Evolutionary conservation across 1,140 invertebrate species (phyloP).

Genomic region (Drosophila littoralis): DNA sequence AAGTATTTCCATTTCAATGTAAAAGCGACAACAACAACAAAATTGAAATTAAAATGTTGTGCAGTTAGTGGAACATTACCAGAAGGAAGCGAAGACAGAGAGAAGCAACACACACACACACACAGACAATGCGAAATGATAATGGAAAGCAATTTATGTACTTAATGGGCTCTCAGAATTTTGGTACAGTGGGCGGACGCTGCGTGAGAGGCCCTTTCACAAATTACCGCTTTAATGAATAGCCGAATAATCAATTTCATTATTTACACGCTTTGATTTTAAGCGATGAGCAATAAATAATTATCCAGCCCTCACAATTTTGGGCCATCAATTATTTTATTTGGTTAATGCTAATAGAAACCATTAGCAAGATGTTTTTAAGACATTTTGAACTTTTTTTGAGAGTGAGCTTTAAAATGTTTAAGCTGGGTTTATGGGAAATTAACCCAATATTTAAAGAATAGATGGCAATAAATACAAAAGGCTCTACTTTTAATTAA

Average conservation of each 20-base stretch:
- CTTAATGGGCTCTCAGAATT: neutral
- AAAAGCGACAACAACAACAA: slow-evolving; percentile 39
- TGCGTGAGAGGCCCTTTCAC: slow-evolving; percentile 31
- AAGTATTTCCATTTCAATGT: slow-evolving; percentile 74
- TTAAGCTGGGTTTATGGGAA: too few species aligned
- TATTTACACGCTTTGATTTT: neutral
- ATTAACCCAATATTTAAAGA: too few species aligned
- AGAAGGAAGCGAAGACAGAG: neutral
- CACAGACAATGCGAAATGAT: neutral
- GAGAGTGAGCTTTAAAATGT: too few species aligned
- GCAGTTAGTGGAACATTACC: slow-evolving; percentile 5
- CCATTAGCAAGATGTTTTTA: too few species aligned
- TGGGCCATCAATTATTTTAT: neutral
- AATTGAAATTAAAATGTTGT: slow-evolving; percentile 50
- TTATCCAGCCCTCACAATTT: neutral
- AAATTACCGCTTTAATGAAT: slow-evolving; percentile 21
- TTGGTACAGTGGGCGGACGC: slow-evolving; percentile 8
- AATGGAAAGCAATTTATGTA: slow-evolving; percentile 1
- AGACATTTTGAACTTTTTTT: neutral
- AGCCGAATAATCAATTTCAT: slow-evolving; percentile 11
- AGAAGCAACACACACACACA: neutral
- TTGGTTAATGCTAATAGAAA: neutral
- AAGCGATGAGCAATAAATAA: slow-evolving; percentile 25
- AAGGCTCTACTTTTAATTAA: too few species aligned
- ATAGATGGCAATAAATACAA: too few species aligned